Evolutionary conservation across 2,113 vertebrate species (phyloP), one percentile per base, ranked within the genome.

Genomic region (Ondatra zibethicus): DNA sequence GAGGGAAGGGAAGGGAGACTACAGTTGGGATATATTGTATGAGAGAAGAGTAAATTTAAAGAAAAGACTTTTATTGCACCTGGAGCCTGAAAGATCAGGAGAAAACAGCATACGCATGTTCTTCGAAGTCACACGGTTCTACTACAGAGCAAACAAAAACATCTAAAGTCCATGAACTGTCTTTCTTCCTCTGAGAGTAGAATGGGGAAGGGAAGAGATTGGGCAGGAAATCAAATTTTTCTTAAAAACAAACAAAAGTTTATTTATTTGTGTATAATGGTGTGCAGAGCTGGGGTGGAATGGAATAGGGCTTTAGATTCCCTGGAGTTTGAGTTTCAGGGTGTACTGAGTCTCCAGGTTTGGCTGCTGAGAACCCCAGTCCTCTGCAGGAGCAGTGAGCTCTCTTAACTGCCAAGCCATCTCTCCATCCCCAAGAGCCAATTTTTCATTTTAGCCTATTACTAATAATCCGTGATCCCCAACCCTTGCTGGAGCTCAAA

Each of bases 371-470:
- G 27, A 47, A 27, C 14, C 6, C 47, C 76, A 78, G 77, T 50
- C 16, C 16, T 33, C 45, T 80, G 77, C 77, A 80, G 29, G 12
- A 29, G 75, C 73, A 76, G 9, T 3, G 16, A 19, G 70, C 70
- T 72, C 36, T 9, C 70, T 72, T 31, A 77, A 5, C 23, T 4
- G 0, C 42, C 47, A 27, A 45, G 76, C 29, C 31, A 21, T 81
- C 36, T 81, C 33, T 58, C 45, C 85, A 36, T 29, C 85, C 23
- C 39, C 16, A 63, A 12, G 76, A 61, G n/a, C 36, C 27, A 45
- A 27, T 33, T 93, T 96, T 93, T 55, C 63, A 85, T 82, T 93
- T 93, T 90, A 90, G 94, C 39, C 10, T 65, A 87, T 90, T 29
- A 87, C 90, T 29, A 89, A 16, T 27, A 78, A 70, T 63, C 29